phyloP scores from a whole-genome alignment of 2,113 vertebrate species.

The Rhagologus leucostigma region DNA sequence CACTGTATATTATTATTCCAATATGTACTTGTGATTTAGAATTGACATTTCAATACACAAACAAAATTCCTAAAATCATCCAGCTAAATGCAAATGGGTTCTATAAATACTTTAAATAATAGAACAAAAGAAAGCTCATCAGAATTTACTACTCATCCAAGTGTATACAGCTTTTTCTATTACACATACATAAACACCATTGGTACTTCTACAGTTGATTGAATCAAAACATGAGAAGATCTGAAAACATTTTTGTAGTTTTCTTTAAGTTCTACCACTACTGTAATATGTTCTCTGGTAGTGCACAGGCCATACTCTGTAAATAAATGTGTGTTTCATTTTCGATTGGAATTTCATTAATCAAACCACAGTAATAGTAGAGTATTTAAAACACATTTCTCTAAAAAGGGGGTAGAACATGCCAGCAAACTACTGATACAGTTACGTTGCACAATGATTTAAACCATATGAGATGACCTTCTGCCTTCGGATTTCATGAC shows the following conservation, averaged over 20 bases:
- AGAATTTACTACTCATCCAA: slow-evolving; percentile 21
- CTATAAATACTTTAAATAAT: slow-evolving; percentile 33
- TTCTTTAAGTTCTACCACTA: background rate
- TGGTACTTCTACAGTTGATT: slow-evolving; percentile 5
- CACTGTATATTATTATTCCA: slow-evolving; percentile 41
- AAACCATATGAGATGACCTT: slow-evolving; percentile 19
- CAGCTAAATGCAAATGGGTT: slow-evolving; percentile 13
- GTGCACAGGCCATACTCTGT: background rate
- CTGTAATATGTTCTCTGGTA: background rate
- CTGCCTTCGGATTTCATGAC: background rate
- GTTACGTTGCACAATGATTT: background rate
- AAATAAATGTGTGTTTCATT: slow-evolving; percentile 60
- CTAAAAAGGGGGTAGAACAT: background rate
- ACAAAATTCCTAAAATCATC: slow-evolving; percentile 15
- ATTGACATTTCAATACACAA: slow-evolving; percentile 39
- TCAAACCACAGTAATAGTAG: slow-evolving; percentile 26
- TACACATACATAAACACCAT: background rate
- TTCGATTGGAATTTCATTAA: slow-evolving; percentile 55
- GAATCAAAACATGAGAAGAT: slow-evolving; percentile 19
- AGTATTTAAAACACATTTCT: slow-evolving; percentile 58
- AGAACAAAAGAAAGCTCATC: background rate
- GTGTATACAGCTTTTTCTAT: slow-evolving; percentile 18
- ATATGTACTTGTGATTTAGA: slow-evolving; percentile 21
- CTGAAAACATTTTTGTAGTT: slow-evolving; percentile 1
- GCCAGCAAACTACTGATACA: background rate